These are phyloP conservation scores for Synanceia verrucosa DNA, from an alignment of 2,797 vertebrate species.

Conservation along the genomic window DNA sequence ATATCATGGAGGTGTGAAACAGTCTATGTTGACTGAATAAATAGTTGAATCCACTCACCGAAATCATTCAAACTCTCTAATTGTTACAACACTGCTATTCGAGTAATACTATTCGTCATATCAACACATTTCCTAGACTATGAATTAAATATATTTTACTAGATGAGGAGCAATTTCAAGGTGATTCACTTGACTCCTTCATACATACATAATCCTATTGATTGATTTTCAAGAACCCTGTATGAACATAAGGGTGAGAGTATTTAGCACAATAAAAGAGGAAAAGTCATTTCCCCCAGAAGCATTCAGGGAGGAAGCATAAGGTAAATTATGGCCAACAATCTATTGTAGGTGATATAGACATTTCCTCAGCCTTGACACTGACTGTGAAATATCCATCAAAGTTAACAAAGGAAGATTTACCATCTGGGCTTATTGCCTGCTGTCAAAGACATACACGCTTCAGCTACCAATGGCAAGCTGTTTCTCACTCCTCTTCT, in stretches of 20 bases:
- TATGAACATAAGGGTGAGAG: conserved; percentile 6
- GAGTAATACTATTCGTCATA: conserved; percentile 24
- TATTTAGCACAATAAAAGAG: conserved; percentile 32
- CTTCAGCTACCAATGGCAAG: conserved; percentile 63
- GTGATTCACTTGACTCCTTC: conserved; percentile 19
- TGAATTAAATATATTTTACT: conserved; percentile 3
- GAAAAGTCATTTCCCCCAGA: conserved; percentile 15
- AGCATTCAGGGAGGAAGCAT: conserved; percentile 22
- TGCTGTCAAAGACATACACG: conserved; percentile 73
- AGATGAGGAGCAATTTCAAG: conserved; percentile 16
- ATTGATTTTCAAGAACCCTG: conserved; percentile 29
- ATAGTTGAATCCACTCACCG: neutral
- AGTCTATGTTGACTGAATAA: neutral
- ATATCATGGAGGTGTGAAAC: neutral
- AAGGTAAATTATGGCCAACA: conserved; percentile 53
- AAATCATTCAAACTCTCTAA: conserved; percentile 12
- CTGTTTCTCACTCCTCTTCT: conserved; percentile 59
- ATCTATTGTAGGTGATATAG: conserved; percentile 46
- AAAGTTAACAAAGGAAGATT: conserved; percentile 77
- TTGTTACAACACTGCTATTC: conserved; percentile 1
- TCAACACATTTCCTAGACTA: neutral
- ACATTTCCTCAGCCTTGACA: conserved; percentile 52
- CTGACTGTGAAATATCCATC: conserved; percentile 74
- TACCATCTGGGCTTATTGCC: conserved; percentile 79
- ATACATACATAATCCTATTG: conserved; percentile 22